Base-by-base conservation (phyloP, 2,888 invertebrate species). In the Pegoplata infirma region DNA sequence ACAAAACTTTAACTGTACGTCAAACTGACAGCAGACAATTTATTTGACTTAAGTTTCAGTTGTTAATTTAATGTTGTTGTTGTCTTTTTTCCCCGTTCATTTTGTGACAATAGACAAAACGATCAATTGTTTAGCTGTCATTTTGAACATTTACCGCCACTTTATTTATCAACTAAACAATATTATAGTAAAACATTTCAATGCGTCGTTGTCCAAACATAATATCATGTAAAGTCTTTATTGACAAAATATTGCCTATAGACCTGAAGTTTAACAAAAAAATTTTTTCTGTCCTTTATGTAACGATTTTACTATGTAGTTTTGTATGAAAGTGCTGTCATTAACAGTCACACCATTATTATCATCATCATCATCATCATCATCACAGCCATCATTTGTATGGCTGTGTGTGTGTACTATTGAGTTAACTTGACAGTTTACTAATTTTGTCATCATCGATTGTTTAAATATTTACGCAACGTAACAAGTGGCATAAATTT, bases 361-460 rank as follows among this genome's bases (percentile, higher is more conserved):
- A 56, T 40, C 56, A n/a, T n/a, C n/a, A n/a, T n/a, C n/a, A n/a
- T n/a, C n/a, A 32, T 32, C 53, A 51, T 36, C 44, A 28, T 21
- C 3, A 23, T 3, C 53, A 23, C 4, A 49, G 44, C 46, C 19
- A 69, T 59, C n/a, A 32, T 21, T 59, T 76, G 12, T 58, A n/a
- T n/a, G n/a, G n/a, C n/a, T n/a, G n/a, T n/a, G n/a, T n/a, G n/a
- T n/a, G n/a, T 58, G 51, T 46, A 0, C 12, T 40, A n/a, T 1
- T 12, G 32, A 53, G 21, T 58, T 73, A 23, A 58, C 40, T 56
- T 81, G 81, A 76, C 79, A 73, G 68, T 73, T 66, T 76, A 40
- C 40, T 80, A 80, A 80, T 77, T 81, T 75, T 64, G 63, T 66
- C 67, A 69, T 80, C 74, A 69, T 80, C 74, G 68, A 75, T 71